These are phyloP conservation scores for Fopius arisanus DNA, from an alignment of 1,140 invertebrate species.

Conservation along the genomic window DNA sequence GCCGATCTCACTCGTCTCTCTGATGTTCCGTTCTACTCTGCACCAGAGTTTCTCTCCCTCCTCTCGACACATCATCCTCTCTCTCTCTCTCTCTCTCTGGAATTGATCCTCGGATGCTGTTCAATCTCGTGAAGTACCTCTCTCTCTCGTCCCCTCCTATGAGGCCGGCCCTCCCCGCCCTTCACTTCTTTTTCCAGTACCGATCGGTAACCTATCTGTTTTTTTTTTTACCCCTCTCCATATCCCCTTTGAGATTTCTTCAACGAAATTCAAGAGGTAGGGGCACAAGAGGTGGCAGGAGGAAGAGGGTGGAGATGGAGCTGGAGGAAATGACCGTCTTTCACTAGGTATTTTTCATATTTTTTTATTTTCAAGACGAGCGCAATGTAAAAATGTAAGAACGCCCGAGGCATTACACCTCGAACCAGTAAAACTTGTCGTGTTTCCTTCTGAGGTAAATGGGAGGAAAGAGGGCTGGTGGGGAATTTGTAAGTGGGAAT, in stretches of 20 bases:
- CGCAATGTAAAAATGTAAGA: slow-evolving; percentile 57
- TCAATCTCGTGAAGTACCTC: background rate
- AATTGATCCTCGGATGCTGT: background rate
- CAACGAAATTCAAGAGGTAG: slow-evolving; percentile 4
- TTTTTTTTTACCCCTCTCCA: background rate
- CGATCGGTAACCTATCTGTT: slow-evolving; percentile 14
- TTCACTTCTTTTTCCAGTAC: background rate
- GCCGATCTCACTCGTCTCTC: slow-evolving; percentile 52
- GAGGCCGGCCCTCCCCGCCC: background rate
- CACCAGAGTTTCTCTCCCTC: slow-evolving; percentile 26
- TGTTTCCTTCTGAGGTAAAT: slow-evolving; percentile 45
- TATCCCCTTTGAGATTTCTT: slow-evolving; percentile 5
- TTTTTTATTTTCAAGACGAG: slow-evolving; percentile 50
- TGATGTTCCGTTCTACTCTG: slow-evolving; percentile 49
- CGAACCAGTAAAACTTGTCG: slow-evolving; percentile 64
- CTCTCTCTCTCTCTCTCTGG: slow-evolving; percentile 39
- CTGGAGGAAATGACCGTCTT: slow-evolving; percentile 35
- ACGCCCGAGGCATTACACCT: slow-evolving; percentile 60
- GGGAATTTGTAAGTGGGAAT: background rate
- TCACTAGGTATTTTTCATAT: background rate
- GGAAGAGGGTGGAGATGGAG: slow-evolving; percentile 30
- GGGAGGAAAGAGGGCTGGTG: background rate
- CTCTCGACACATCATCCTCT: slow-evolving; percentile 10
- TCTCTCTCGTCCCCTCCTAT: slow-evolving; percentile 12
- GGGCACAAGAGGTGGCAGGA: slow-evolving; percentile 12